phyloP scores from a whole-genome alignment of 1,140 invertebrate genomes.

The Hydropsyche tenuis region DNA sequence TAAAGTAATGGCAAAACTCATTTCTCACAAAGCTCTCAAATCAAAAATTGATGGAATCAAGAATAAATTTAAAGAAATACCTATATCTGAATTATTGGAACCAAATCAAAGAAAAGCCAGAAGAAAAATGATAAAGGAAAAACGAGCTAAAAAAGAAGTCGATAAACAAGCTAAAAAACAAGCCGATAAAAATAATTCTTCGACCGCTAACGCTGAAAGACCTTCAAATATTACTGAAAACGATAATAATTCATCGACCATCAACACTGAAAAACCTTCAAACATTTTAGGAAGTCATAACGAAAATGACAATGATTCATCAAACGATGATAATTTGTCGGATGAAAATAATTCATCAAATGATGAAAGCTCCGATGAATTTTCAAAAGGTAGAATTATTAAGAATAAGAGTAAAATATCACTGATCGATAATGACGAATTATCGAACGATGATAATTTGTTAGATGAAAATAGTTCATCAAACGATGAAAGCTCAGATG shows the following conservation, averaged over 20 bases:
- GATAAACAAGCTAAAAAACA: constrained; percentile 22
- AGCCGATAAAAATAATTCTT: not conserved
- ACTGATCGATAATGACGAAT: not conserved
- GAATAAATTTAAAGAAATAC: constrained; percentile 39
- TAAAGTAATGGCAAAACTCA: constrained; percentile 44
- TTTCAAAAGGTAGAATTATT: too few species aligned
- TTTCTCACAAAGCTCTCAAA: constrained; percentile 39
- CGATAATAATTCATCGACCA: constrained; percentile 8
- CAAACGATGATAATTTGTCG: too few species aligned
- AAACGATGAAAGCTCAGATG: too few species aligned
- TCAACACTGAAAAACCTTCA: not conserved
- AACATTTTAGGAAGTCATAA: not conserved
- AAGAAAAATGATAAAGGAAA: constrained; percentile 44
- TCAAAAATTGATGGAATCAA: constrained; percentile 32
- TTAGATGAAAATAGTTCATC: too few species aligned
- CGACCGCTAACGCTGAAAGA: constrained; percentile 15
- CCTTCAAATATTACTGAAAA: not conserved
- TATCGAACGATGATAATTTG: constrained; percentile 8
- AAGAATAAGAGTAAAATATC: too few species aligned
- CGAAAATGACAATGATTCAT: not conserved
- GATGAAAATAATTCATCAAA: too few species aligned
- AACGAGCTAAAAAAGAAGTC: constrained; percentile 11
- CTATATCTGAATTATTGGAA: constrained; percentile 43
- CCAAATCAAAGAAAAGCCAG: constrained; percentile 37
- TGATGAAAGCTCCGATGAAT: too few species aligned